Percentiles rank a stretch among this genome's conserved stretches.
Evolutionary conservation across 2,888 invertebrate genomes (phyloP).

Genomic region (Drosophila siamana): DNA sequence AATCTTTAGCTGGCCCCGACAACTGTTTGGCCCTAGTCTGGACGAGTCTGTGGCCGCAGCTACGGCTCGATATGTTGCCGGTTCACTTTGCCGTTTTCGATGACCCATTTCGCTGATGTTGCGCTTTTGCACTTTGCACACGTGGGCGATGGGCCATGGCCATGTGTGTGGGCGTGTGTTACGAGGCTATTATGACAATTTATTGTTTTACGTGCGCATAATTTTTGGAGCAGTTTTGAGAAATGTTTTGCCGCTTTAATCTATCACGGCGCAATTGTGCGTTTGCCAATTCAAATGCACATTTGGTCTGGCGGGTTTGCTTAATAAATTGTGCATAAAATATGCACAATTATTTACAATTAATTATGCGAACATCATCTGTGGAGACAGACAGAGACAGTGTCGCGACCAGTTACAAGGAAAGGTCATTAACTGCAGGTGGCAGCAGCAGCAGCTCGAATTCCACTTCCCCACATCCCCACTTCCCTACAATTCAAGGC

Average conservation of each 20-base stretch:
- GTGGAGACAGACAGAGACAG: neutral
- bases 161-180: slow-evolving; percentile 33
- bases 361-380: slow-evolving; percentile 40
- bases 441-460: neutral
- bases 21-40: slow-evolving; percentile 29
- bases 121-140: slow-evolving; percentile 67
- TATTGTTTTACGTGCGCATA: slow-evolving; percentile 69
- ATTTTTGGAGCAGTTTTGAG: slow-evolving; percentile 42
- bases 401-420: slow-evolving; percentile 8
- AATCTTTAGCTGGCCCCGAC: slow-evolving; percentile 55
- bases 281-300: neutral
- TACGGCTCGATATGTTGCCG: too few species aligned
- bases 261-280: neutral
- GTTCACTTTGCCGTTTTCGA: neutral
- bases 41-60: neutral
- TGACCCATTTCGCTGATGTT: slow-evolving; percentile 64
- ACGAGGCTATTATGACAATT: slow-evolving; percentile 64
- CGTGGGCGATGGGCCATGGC: slow-evolving; percentile 39
- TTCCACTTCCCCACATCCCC: neutral
- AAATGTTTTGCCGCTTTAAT: slow-evolving; percentile 16
- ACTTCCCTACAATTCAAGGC: slow-evolving; percentile 10
- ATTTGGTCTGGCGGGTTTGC: neutral
- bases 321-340: slow-evolving; percentile 34
- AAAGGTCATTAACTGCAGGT: slow-evolving; percentile 54
- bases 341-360: slow-evolving; percentile 50